Evolutionary conservation across 2,888 invertebrate genomes (phyloP).

Genomic region (Leucophenga montana): DNA sequence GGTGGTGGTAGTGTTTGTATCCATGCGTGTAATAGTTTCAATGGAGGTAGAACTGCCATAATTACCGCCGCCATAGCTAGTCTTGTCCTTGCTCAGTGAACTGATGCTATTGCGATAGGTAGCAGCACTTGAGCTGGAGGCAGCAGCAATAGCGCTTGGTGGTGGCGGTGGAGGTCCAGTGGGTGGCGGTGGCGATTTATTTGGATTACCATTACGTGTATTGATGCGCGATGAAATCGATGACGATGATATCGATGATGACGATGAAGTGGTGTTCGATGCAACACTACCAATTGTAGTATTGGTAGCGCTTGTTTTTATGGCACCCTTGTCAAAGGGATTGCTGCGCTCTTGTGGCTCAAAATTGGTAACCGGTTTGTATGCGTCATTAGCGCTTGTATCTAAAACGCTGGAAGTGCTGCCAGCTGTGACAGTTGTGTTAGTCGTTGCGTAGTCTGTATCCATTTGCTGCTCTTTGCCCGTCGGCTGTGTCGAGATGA

Average conservation of each 20-base stretch:
- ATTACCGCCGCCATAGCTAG: constrained; percentile 56
- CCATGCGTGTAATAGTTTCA: constrained; percentile 69
- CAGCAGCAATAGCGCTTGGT: constrained; percentile 46
- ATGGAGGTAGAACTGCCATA: constrained; percentile 67
- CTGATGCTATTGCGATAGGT: constrained; percentile 63
- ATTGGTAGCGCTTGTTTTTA: constrained; percentile 50
- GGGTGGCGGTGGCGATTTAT: constrained; percentile 67
- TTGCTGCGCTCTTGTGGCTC: constrained; percentile 72
- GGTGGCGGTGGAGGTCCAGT: constrained; percentile 67
- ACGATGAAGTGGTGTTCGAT: constrained; percentile 61
- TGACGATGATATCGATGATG: constrained; percentile 66
- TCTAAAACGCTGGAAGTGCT: constrained; percentile 69
- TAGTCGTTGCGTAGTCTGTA: constrained; percentile 50
- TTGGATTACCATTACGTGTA: constrained; percentile 60
- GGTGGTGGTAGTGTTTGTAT: constrained; percentile 63
- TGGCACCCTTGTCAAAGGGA: constrained; percentile 71
- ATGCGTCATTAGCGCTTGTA: constrained; percentile 55
- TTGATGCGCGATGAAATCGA: constrained; percentile 68
- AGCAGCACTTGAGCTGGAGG: constrained; percentile 49
- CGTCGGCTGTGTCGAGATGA: constrained; percentile 66
- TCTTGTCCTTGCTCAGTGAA: constrained; percentile 56
- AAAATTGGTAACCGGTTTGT: constrained; percentile 71
- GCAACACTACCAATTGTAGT: constrained; percentile 47
- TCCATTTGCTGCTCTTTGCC: constrained; percentile 39
- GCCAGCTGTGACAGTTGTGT: constrained; percentile 46